These are phyloP conservation scores for Caranx melampygus DNA, from an alignment of 2,113 vertebrate species.

Conservation along the genomic window DNA sequence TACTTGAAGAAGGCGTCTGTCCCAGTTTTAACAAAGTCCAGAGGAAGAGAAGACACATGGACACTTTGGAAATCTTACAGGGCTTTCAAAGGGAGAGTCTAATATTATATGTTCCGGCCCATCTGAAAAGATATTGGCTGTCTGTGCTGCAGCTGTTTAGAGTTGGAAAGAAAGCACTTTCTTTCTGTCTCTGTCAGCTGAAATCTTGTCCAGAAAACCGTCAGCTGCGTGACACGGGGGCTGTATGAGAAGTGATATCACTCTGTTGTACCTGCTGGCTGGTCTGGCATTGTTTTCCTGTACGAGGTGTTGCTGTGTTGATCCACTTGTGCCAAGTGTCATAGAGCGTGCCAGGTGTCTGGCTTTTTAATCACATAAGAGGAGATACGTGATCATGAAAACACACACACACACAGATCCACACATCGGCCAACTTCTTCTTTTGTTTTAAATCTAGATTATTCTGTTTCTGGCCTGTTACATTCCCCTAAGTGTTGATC, in stretches of 20 bases:
- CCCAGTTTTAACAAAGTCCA: conserved; percentile 10
- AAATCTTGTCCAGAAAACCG: conserved; percentile 27
- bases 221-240: conserved; percentile 27
- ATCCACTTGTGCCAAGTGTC: conserved; percentile 41
- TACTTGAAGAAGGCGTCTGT: conserved; percentile 5
- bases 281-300: conserved; percentile 44
- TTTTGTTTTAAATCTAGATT: neutral
- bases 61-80: conserved; percentile 42
- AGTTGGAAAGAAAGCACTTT: conserved; percentile 7
- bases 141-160: conserved; percentile 73
- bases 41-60: conserved; percentile 31
- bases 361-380: conserved; percentile 22
- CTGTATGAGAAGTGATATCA: conserved; percentile 35
- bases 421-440: neutral
- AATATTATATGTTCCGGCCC: conserved; percentile 40
- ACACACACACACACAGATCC: neutral
- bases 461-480: conserved; percentile 9
- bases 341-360: conserved; percentile 23
- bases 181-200: conserved; percentile 18
- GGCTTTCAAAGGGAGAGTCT: conserved; percentile 52
- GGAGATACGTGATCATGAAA: conserved; percentile 1
- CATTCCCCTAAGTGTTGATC: neutral
- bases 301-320: conserved; percentile 37
- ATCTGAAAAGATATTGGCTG: conserved; percentile 41
- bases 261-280: conserved; percentile 39